A percentile compares a stretch with the other conserved stretches of the same genome.
Conservation (phyloP, 2,888 invertebrate species). For the Caenorhabditis sp. region DNA sequence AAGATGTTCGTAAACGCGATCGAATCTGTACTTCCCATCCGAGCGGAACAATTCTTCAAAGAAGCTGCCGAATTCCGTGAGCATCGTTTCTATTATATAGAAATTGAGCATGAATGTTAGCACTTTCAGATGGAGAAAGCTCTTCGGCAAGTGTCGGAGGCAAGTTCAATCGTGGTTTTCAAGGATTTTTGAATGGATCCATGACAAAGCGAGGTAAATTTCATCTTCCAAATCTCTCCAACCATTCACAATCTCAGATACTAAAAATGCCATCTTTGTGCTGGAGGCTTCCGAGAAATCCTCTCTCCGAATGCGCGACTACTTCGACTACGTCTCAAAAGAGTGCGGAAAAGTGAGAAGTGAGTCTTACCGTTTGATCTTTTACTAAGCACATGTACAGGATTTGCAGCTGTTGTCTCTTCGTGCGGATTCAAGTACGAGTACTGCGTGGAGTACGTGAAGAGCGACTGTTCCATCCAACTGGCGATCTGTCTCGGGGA, state of each 20-base stretch:
- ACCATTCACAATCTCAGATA: neutral
- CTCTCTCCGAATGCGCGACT: neutral
- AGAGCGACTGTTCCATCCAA: neutral
- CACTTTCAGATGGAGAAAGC: conserved; percentile 1
- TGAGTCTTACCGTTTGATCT: neutral
- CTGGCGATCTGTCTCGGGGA: neutral
- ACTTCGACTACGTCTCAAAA: neutral
- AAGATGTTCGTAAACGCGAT: neutral
- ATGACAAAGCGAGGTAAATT: neutral
- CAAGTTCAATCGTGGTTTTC: neutral
- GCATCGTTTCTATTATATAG: neutral
- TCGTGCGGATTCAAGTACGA: neutral
- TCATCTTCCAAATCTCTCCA: neutral
- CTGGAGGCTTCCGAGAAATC: neutral
- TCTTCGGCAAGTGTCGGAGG: neutral
- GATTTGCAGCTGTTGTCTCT: neutral
- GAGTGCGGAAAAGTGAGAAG: neutral
- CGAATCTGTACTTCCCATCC: conserved; percentile 4
- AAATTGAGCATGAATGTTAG: neutral
- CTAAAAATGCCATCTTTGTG: neutral
- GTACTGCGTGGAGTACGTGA: neutral
- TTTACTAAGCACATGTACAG: neutral
- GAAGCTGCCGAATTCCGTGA: conserved; percentile 16
- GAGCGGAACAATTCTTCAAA: conserved; percentile 1
- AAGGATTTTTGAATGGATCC: neutral